Evolutionary conservation across 2,113 vertebrate genomes (phyloP), one percentile per base, ranked within the genome.

Genomic region (Pygoscelis adeliae): DNA sequence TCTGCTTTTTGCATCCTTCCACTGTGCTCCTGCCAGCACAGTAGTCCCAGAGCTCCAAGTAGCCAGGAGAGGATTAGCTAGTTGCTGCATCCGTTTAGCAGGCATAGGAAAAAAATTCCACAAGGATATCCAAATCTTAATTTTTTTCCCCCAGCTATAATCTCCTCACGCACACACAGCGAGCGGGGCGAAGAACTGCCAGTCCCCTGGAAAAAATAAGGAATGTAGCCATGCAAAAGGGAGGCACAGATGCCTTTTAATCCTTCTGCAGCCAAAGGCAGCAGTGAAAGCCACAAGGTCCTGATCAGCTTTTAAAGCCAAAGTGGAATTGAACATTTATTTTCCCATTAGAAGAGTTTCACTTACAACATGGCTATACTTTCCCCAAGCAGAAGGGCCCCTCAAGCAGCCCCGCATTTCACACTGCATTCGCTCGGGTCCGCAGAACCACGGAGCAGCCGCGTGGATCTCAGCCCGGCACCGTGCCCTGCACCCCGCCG

Each of bases 401-500:
- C 69, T 44, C 17, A 3, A 4, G 77, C 71, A 94, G 67, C 40
- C 17, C 83, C 7, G 2, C 9, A 0, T 25, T n/a, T 23, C 36
- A 6, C 1, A 3, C 20, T 0, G 1, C 3, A 0, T n/a, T 59
- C 42, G 8, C 29, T 30, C 4, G 2, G 62, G n/a, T 18, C 16
- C 0, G 2, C n/a, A 40, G 66, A 52, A 27, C 3, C 4, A 2
- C 0, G 1, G 59, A 81, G 77, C 59, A 23, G 84, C 81, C 5
- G 0, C 2, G 1, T 1, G 13, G 70, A 27, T 71, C 55, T 50
- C 2, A 0, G 44, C 30, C 59, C 7, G 0, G 72, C 19, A 7
- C 61, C 0, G 0, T 30, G 44, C 44, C 77, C 81, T 2, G 78
- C 13, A 5, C 13, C 74, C 20, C 30, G 1, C 18, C 3, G 3